These are phyloP conservation scores for Ahaetulla prasina DNA, from an alignment of 2,113 vertebrate species.

Conservation along the genomic window DNA sequence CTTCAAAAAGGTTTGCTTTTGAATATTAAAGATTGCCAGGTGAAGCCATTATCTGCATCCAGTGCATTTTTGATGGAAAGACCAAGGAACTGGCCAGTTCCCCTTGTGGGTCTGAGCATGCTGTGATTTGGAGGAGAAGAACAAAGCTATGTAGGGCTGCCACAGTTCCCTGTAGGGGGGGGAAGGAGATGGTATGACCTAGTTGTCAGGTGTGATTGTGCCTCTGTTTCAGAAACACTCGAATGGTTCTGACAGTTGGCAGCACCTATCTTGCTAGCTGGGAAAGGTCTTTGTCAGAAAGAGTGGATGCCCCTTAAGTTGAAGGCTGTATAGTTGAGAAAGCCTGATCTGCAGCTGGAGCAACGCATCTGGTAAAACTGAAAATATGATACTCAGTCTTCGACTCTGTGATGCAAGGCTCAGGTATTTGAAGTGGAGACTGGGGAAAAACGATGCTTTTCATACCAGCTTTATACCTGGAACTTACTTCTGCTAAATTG, in stretches of 20 bases:
- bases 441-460: background rate
- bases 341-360: background rate
- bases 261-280: background rate
- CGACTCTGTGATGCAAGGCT: background rate
- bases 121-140: background rate
- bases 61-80: rapidly evolving
- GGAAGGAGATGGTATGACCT: constrained; percentile 47
- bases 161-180: constrained; percentile 49
- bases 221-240: background rate
- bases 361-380: background rate
- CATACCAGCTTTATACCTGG: background rate
- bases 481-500: background rate
- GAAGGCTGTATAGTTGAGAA: background rate
- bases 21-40: rapidly evolving
- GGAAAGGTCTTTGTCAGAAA: background rate
- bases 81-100: background rate
- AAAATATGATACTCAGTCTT: background rate
- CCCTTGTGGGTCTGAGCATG: rapidly evolving
- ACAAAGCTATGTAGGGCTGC: background rate
- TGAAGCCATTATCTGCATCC: background rate
- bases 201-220: constrained; percentile 49
- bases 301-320: background rate
- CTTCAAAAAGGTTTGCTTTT: background rate
- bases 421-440: background rate
- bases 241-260: constrained; percentile 49